Evolutionary conservation across 2,888 invertebrate species (phyloP), one percentile per base, ranked within the genome.

Genomic region (Poecilobothrus nobilitatus): DNA sequence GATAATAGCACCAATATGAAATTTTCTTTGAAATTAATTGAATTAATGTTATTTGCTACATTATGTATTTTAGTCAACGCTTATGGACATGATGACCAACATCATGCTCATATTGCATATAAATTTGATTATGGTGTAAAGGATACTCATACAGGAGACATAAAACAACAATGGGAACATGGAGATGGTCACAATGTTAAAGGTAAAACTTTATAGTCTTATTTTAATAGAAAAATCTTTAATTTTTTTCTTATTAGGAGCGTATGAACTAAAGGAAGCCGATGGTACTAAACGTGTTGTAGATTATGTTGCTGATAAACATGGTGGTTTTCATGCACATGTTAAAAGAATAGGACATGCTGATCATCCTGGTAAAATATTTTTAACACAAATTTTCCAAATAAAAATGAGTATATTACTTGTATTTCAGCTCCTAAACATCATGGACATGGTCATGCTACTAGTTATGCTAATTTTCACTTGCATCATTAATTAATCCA

Each of bases 231-330:
- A n/a, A n/a, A n/a, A n/a, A n/a, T n/a, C n/a, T n/a, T n/a, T n/a
- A n/a, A n/a, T n/a, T n/a, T n/a, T n/a, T n/a, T n/a, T n/a, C n/a
- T n/a, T n/a, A n/a, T 27, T 27, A 27, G 27, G 27, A 27, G 76
- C 77, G 66, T 85, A 85, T 73, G 80, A 82, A 1, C 75, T 85
- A 7, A 82, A 84, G 71, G 83, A 84, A 74, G 76, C 83, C 37
- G 84, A 84, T 73, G 84, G 83, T 65, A 83, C 83, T 1, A 83
- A 83, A 20, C 78, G 84, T 70, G 75, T 84, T 68, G 83, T 84
- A 63, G 82, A 83, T 74, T 84, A 84, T 73, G 78, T 79, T 5
- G 82, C 84, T 34, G 84, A 84, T 72, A 81, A 82, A 72, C 83
- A 84, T 67, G 80, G 81, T 67, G 84, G 84, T 33, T 84, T 84